Conservation (phyloP, 2,113 vertebrate species). For the Scartelaos histophorus region DNA sequence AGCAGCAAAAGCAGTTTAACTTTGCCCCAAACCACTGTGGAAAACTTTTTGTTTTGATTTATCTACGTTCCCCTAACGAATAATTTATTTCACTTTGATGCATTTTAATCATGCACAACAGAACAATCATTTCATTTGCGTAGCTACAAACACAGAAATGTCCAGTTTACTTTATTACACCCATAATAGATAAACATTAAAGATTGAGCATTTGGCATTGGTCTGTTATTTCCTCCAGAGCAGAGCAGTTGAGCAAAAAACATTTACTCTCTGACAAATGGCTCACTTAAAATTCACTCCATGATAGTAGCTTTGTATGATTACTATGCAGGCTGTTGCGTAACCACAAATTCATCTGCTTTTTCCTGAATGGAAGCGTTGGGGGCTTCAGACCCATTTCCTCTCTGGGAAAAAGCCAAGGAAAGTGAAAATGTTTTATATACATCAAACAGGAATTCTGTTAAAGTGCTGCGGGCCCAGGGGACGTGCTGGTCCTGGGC, state of each 20-base stretch:
- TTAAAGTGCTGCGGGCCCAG: conserved; percentile 57
- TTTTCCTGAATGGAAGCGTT: conserved; percentile 8
- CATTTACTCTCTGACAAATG: conserved; percentile 48
- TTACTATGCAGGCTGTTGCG: conserved; percentile 20
- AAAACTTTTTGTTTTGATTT: neutral
- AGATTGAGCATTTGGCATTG: neutral
- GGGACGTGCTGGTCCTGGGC: conserved; percentile 63
- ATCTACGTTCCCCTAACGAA: neutral
- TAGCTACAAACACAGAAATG: neutral
- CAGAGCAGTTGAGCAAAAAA: conserved; percentile 48
- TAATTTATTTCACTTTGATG: neutral
- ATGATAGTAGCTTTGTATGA: conserved; percentile 26
- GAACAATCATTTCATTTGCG: neutral
- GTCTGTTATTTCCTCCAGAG: neutral
- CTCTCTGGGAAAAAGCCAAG: conserved; percentile 10
- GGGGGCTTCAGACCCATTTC: conserved; percentile 24
- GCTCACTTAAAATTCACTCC: conserved; percentile 39
- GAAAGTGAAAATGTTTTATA: conserved; percentile 32
- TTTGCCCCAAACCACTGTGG: neutral
- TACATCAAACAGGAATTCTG: conserved; percentile 43
- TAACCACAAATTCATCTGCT: conserved; percentile 20
- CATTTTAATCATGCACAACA: neutral
- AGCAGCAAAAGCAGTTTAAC: too few species aligned
- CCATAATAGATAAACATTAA: neutral
- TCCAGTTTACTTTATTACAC: neutral